Base-by-base conservation (phyloP, 2,797 vertebrate genomes). In the Molossus molossus region DNA sequence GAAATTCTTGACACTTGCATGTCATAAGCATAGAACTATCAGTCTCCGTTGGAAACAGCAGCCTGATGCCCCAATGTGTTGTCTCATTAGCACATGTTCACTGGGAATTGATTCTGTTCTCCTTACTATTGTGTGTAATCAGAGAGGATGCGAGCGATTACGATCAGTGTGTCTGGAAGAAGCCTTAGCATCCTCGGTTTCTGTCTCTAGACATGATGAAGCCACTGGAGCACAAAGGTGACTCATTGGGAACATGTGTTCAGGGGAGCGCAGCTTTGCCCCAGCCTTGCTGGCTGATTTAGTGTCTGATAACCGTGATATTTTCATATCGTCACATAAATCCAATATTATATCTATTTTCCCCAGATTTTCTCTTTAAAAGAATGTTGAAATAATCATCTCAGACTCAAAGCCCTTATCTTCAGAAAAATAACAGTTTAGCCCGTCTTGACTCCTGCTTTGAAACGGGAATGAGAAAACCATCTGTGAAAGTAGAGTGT, bases 331-430 rank as follows among this genome's bases (percentile, higher is more conserved):
- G 29, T 91, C 89, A 85, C 72, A 23, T 85, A 76, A 94, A 80
- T 94, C 83, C 20, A 84, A 4, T 82, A 69, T 84, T 82, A 13
- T 83, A 55, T 62, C 76, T 93, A 21, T 94, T 95, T 95, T 94
- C 53, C 50, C 94, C 91, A 87, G n/a, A 40, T 73, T 87, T 91
- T 55, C 21, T 70, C 27, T 81, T 77, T 79, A 70, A 84, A 83
- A 93, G 73, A 90, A 45, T 88, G 76, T 82, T 87, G 90, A 75
- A 84, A 89, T 91, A 93, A 92, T 92, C 69, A 85, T 23, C 77
- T 94, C 62, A 87, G 67, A 67, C n/a, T 48, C 50, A 50, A 72
- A 84, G 48, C 60, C 70, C 17, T 0, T 53, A 73, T 57, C 72
- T 82, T 57, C 82, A 90, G 65, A 91, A 73, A 91, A 90, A 21